Percentiles rank a stretch among this genome's conserved stretches.
Conservation (phyloP, 2,888 invertebrate species). For the Calameuta pallipes region DNA sequence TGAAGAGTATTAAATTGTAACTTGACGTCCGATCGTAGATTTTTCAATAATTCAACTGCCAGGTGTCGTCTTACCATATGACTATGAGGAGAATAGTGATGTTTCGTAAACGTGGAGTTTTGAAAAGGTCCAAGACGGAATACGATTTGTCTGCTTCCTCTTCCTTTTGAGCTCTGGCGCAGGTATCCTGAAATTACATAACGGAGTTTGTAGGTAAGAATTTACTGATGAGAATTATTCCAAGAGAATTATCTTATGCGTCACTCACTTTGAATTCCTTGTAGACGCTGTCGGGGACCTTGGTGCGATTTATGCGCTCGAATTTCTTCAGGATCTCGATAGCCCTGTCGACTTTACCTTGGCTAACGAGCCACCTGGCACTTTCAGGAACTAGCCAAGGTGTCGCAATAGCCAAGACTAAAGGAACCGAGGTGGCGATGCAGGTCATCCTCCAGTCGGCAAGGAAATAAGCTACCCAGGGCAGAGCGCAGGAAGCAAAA, state of each 20-base stretch:
- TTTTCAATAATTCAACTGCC: neutral
- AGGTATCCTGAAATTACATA: slow-evolving; percentile 59
- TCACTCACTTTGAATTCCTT: slow-evolving; percentile 77
- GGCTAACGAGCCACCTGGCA: slow-evolving; percentile 89
- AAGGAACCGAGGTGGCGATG: slow-evolving; percentile 83
- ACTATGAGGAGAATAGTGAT: slow-evolving; percentile 83
- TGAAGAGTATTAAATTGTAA: slow-evolving; percentile 33
- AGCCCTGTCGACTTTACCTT: slow-evolving; percentile 85
- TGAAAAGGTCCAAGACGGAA: slow-evolving; percentile 85
- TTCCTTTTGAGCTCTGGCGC: slow-evolving; percentile 76
- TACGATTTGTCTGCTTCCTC: slow-evolving; percentile 78
- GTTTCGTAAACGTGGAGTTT: slow-evolving; percentile 79
- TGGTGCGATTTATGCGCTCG: slow-evolving; percentile 81
- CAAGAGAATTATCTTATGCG: neutral
- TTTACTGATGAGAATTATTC: neutral
- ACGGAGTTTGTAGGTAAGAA: neutral
- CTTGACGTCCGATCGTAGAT: neutral
- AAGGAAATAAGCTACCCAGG: slow-evolving; percentile 86
- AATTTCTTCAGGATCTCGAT: slow-evolving; percentile 82
- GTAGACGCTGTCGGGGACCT: slow-evolving; percentile 80
- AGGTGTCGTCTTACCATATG: slow-evolving; percentile 73
- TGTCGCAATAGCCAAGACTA: slow-evolving; percentile 77
- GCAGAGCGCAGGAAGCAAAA: slow-evolving; percentile 80
- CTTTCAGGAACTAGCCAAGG: slow-evolving; percentile 87
- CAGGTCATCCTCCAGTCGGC: slow-evolving; percentile 84